Evolutionary conservation across 1,140 invertebrate species (phyloP).

Genomic region (Hetaerina americana): DNA sequence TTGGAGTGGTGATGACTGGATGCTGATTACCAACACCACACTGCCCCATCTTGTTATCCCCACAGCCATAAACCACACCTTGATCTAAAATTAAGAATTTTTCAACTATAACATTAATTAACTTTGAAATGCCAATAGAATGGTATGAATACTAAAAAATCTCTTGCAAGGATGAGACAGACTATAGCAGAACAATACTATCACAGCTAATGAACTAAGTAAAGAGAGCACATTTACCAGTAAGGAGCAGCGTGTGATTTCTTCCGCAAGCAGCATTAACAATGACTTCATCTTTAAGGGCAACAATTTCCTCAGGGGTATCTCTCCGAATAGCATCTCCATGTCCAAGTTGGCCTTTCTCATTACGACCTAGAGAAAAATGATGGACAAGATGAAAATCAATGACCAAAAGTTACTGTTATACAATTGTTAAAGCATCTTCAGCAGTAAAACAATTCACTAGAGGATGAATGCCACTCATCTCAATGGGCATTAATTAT

Average conservation of each 20-base stretch:
- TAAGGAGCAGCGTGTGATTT: conserved; percentile 77
- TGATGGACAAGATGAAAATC: no score
- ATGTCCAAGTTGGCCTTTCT: conserved; percentile 74
- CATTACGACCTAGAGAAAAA: conserved; percentile 66
- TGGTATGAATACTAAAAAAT: no score
- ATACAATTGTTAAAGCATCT: no score
- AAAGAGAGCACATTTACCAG: conserved; percentile 40
- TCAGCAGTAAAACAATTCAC: no score
- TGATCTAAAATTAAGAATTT: conserved; percentile 54
- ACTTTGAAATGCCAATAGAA: no score
- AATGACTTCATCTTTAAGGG: conserved; percentile 59
- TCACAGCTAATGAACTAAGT: no score
- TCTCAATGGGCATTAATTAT: no score
- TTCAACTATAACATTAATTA: no score
- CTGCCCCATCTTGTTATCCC: conserved; percentile 83
- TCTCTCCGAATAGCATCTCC: conserved; percentile 60
- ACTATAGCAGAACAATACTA: no score
- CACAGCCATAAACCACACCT: conserved; percentile 73
- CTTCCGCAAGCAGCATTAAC: conserved; percentile 76
- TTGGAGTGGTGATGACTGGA: conserved; percentile 49
- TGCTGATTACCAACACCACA: conserved; percentile 71
- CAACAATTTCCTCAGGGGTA: conserved; percentile 59
- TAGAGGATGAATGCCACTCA: no score
- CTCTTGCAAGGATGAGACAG: no score
- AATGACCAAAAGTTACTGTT: no score